Percentiles rank a stretch among this genome's conserved stretches.
phyloP scores from a whole-genome alignment of 2,113 vertebrate species.

The Athene noctua region DNA sequence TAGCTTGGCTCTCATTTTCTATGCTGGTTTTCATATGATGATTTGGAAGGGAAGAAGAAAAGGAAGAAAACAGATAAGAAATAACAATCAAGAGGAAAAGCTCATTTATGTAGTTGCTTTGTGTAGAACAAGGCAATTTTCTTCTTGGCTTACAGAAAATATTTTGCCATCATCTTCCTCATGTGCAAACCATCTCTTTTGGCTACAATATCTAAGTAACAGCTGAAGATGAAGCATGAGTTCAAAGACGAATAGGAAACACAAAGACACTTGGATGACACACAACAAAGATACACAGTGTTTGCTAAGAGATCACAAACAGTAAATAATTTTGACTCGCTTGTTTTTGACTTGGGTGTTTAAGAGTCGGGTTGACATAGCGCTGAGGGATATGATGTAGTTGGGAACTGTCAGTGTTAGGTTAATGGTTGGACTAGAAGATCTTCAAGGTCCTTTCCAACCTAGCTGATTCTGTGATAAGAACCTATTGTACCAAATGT shows the following conservation, averaged over 20 bases:
- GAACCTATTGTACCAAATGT: background rate
- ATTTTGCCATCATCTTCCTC: background rate
- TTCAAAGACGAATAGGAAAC: constrained; percentile 36
- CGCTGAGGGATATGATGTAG: no score
- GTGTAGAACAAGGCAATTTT: constrained; percentile 44
- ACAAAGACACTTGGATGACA: constrained; percentile 50
- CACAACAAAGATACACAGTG: background rate
- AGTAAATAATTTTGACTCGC: constrained; percentile 13
- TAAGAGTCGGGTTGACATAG: no score
- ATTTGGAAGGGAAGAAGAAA: background rate
- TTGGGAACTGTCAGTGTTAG: no score
- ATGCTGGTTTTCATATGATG: accelerated
- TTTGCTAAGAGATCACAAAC: constrained; percentile 45
- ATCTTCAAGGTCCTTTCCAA: no score
- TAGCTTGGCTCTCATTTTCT: background rate
- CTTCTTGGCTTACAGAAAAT: constrained; percentile 19
- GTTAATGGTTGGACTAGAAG: no score
- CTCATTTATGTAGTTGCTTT: constrained; percentile 31
- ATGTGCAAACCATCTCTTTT: background rate
- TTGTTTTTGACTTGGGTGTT: background rate
- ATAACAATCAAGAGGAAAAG: background rate
- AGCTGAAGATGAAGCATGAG: constrained; percentile 43
- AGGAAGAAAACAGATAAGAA: background rate
- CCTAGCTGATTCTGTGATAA: background rate
- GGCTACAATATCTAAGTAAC: background rate